Evolutionary conservation across 2,113 vertebrate genomes (phyloP), one percentile per base, ranked within the genome.

Genomic region (Brachionichthys hirsutus): DNA sequence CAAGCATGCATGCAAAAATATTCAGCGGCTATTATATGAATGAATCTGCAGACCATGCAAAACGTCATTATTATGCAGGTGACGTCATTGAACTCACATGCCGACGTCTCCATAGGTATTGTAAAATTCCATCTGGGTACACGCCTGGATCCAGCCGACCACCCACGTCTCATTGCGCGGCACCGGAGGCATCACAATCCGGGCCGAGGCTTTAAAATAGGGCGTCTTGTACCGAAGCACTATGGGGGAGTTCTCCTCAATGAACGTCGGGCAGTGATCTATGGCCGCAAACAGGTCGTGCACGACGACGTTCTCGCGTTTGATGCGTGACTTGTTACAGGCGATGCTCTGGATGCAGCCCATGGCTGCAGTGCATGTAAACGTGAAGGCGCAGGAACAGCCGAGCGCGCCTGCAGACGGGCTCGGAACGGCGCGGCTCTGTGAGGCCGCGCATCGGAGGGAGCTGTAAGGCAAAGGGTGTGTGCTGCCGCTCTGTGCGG

Each of bases 91-190:
- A 79, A 92, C 94, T 94, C 91, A 96, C 94, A 95, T 94, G 88
- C 94, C 94, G 70, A 94, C 89, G 89, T 94, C 92, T 88, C 95
- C 94, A 80, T 98, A 98, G 78, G 93, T 96, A 92, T 98, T 98
- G 94, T 95, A 96, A 87, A 96, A 98, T 81, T 98, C 95, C 95
- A 98, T 98, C 87, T 98, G 95, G 82, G 95, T 97, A 92, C 96
- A 98, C 73, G 95, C 95, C 89, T 98, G 96, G 83, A 98, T 97
- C 95, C 95, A 98, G 76, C 96, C 96, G 74, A 98, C 94, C 87
- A 97, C 94, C 96, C 96, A 98, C 61, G 94, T 96, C 90, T 98
- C 95, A 38, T 92, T 93, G 70, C 95, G 93, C 69, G 95, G 90
- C 58, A 98, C 92, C 36, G 96, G 94, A 44, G 96, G 96, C 94